Evolutionary conservation across 1,140 invertebrate species (phyloP), one percentile per base, ranked within the genome.

Genomic region (Trachymyrmex septentrionalis): DNA sequence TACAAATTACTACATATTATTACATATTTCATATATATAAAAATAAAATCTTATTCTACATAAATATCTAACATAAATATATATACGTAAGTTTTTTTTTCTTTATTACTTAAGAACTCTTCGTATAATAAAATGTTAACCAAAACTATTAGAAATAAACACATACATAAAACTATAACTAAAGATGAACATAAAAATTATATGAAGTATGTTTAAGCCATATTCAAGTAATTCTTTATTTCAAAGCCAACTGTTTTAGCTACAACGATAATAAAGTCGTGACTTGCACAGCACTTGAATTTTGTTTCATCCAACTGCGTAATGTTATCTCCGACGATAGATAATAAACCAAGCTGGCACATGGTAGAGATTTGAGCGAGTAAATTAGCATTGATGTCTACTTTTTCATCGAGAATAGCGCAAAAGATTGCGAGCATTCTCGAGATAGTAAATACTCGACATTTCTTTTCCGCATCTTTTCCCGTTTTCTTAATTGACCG

Each of bases 401-500:
- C 97, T 92, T 97, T 97, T 67, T 98, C 97, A 67, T 98, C 97
- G 19, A 98, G 95, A 90, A 99, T 98, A 1, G 98, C 97, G 95
- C 98, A 99, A 95, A 99, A 99, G 90, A 99, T 99, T 3, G 98
- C 98, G 71, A 99, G 94, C 91, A 99, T 95, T 77, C 98, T 96
- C 92, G 98, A 97, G 21, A 99, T 95, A 1, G 96, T 48, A 96
- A 92, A 99, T 99, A 0, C 96, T 95, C 98, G 98, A 0, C 98
- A 98, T 0, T 75, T 84, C 9, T 75, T 93, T 16, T 96, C 96
- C n/a, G 95, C 96, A 71, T 95, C 90, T 93, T 96, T 84, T 4
- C n/a, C 67, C 10, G 61, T 81, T 75, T 92, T 95, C 85, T 94
- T 95, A 66, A 92, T 93, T 71, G 87, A 84, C 86, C 91, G 50